These are phyloP conservation scores for Panurus biarmicus DNA, from an alignment of 2,113 vertebrate species.

Conservation along the genomic window DNA sequence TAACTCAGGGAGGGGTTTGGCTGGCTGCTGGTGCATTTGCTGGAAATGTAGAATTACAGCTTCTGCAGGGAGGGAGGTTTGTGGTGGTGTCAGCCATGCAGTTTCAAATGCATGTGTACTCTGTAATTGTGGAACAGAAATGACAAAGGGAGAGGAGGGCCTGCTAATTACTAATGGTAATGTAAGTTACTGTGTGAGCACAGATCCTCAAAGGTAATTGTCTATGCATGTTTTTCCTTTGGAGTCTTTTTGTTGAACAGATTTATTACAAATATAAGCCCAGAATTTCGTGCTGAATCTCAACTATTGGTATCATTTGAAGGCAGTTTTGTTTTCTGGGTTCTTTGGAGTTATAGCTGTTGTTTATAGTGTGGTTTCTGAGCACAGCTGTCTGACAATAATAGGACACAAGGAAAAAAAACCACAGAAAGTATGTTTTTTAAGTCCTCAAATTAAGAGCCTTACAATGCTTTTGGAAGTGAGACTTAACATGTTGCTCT, in stretches of 20 bases:
- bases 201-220: slow-evolving; percentile 7
- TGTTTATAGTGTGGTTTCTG: neutral
- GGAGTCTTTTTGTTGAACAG: neutral
- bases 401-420: neutral
- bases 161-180: slow-evolving; percentile 29
- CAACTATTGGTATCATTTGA: neutral
- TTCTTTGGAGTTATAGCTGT: neutral
- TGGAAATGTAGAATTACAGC: neutral
- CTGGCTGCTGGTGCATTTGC: neutral
- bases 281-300: neutral
- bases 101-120: neutral
- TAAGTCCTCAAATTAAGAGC: neutral
- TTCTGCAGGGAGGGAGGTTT: neutral
- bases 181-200: slow-evolving; percentile 1
- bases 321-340: neutral
- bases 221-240: neutral
- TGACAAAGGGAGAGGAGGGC: slow-evolving; percentile 31
- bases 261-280: neutral
- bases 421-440: neutral
- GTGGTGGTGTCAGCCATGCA: neutral
- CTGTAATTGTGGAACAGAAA: slow-evolving; percentile 13
- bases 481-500: neutral
- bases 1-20: neutral
- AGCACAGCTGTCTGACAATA: neutral
- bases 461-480: neutral